Base-by-base conservation (phyloP, 2,113 vertebrate genomes). In the Urocitellus parryii region DNA sequence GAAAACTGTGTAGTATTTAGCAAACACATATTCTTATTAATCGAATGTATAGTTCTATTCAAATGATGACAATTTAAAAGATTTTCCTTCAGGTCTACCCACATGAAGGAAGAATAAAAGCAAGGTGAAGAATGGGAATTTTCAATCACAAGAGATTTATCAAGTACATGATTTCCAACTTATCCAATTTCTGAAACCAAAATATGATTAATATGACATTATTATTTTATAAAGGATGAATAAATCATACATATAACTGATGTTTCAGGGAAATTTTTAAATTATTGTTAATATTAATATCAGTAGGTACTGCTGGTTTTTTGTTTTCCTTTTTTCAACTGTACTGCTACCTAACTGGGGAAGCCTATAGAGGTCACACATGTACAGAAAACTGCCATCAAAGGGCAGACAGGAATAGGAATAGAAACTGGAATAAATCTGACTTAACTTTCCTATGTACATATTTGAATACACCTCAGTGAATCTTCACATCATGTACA, bases 211-310 rank as follows among this genome's bases (percentile, higher is more conserved):
- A 51, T 6, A 92, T 24, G 17, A 91, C 1, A 81, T 56, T 87
- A 67, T 4, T 85, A 4, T 74, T 93, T 79, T 65, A 48, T 68
- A 91, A 84, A 85, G 77, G 34, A 12, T 68, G 25, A 77, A 48
- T 80, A 48, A 76, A 39, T 22, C 29, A 90, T 77, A 81, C 72
- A 86, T 67, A 83, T 88, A 93, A 51, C 5, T 78, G 61, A 87
- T n/a, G 89, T 70, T 78, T 92, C 42, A 92, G 12, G 25, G 18
- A 92, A 89, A 85, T 8, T 80, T 91, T 70, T n/a, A 45, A 88
- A 42, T 83, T 84, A 74, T 94, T 94, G 6, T 70, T 67, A 88
- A 79, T 7, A 53, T 14, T 42, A 56, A 39, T 29, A 63, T 90
- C 56, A 83, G 88, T 81, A 80, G 37, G 39, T 81, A 81, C 18